phyloP scores from a whole-genome alignment of 2,113 vertebrate genomes.

The Passer domesticus region DNA sequence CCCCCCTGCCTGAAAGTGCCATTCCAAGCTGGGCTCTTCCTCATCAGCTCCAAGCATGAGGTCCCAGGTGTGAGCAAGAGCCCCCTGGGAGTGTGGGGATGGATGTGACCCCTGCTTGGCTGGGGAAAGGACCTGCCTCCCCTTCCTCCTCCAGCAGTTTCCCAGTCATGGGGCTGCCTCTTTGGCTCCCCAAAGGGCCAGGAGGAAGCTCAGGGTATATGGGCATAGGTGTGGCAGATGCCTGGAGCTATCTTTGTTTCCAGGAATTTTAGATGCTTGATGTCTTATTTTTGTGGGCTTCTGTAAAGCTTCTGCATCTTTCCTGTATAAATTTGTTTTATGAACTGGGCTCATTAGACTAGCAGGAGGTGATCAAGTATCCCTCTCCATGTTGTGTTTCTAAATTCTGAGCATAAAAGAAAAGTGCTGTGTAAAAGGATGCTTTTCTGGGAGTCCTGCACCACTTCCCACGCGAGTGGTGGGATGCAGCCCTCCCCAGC shows the following conservation, averaged over 20 bases:
- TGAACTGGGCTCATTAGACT: background rate
- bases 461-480: background rate
- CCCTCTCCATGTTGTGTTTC: background rate
- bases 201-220: background rate
- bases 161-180: background rate
- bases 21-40: conserved; percentile 19
- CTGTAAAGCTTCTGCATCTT: background rate
- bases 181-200: background rate
- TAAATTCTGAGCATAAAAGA: background rate
- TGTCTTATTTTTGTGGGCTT: background rate
- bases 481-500: background rate
- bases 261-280: background rate
- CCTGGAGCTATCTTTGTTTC: background rate
- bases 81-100: background rate
- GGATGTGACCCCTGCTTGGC: background rate
- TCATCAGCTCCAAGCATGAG: background rate
- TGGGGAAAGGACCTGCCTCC: conserved; percentile 11
- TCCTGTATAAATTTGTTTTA: background rate
- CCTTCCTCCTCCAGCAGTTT: conserved; percentile 47
- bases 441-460: background rate
- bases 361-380: background rate
- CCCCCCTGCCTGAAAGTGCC: background rate
- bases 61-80: background rate
- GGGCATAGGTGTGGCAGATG: background rate
- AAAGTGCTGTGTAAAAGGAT: background rate